phyloP scores from a whole-genome alignment of 2,113 vertebrate genomes.

The Oxyura jamaicensis region DNA sequence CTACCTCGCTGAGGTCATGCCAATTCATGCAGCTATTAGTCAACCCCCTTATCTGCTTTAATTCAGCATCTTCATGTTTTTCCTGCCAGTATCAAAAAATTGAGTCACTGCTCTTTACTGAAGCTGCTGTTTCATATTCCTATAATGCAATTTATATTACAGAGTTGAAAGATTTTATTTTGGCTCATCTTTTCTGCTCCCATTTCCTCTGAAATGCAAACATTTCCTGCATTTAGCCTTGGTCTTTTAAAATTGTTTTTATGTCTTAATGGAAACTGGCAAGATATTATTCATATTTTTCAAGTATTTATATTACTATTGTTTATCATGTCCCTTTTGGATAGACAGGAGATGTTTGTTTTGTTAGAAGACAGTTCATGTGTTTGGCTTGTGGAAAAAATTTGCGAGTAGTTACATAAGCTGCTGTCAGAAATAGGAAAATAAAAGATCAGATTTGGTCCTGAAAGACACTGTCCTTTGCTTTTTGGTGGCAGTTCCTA shows the following conservation, averaged over 20 bases:
- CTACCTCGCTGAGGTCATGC: not conserved
- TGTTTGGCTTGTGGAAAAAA: conserved; percentile 25
- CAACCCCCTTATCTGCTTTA: conserved; percentile 9
- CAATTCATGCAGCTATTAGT: not conserved
- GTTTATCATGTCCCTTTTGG: conserved; percentile 41
- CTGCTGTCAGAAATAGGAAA: not conserved
- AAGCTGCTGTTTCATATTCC: conserved; percentile 12
- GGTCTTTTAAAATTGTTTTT: conserved; percentile 22
- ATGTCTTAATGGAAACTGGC: conserved; percentile 29
- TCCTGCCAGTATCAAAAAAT: not conserved
- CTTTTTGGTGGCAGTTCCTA: not conserved
- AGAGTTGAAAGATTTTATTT: conserved; percentile 21
- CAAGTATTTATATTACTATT: conserved; percentile 44
- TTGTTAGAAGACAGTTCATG: not conserved
- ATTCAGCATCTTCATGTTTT: not conserved
- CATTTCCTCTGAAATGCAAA: conserved; percentile 57
- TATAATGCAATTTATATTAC: conserved; percentile 18
- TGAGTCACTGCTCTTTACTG: not conserved
- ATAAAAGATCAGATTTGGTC: not conserved
- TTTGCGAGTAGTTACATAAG: not conserved
- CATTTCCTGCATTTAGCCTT: conserved; percentile 52
- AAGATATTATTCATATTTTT: conserved; percentile 16
- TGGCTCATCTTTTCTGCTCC: conserved; percentile 23
- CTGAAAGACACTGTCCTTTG: not conserved
- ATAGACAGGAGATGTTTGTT: conserved; percentile 9